Base-by-base conservation (phyloP, 2,113 vertebrate species). In the Otocyon megalotis region DNA sequence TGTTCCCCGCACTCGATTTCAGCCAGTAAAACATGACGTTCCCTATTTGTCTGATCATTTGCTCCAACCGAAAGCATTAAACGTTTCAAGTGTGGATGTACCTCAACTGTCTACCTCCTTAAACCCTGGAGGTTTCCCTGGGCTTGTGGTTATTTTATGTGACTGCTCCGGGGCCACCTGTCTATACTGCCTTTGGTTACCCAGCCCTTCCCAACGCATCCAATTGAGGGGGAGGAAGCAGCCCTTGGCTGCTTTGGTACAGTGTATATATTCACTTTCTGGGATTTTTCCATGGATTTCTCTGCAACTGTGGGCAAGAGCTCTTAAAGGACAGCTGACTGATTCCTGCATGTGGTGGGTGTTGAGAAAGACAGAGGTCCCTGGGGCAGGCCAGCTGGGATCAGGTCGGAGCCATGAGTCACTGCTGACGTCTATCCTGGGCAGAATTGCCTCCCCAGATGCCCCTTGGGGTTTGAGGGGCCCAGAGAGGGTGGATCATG, bases 341-440 rank as follows among this genome's bases (percentile, higher is more conserved):
- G 13, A 37, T 56, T n/a, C 0, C 1, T 15, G 69, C 71, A 56
- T 24, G 15, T 35, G 24, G 16, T 0, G 0, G 60, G 13, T 32
- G n/a, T 58, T 8, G 76, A 83, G 94, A 79, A 88, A 28, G 63
- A 67, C 37, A 5, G 67, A 43, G 35, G 37, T 83, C 85, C 81
- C 43, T n/a, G 88, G 2, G 60, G 60, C 72, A 3, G 10, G 26
- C 0, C 0, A 35, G 14, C 43, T 28, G 60, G 83, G 30, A 30
- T 37, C 69, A 43, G n/a, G 28, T 24, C 56, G 71, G 83, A 60
- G 72, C 28, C n/a, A 1, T 2, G 0, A 67, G 65, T 88, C 50
- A 15, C 60, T 54, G 86, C 83, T 97, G 97, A 96, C n/a, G 20
- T 88, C 79, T 58, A 43, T 74, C 43, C 74, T 80, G 19, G 4